phyloP scores from a whole-genome alignment of 2,113 vertebrate genomes.

The Oreochromis niloticus region DNA sequence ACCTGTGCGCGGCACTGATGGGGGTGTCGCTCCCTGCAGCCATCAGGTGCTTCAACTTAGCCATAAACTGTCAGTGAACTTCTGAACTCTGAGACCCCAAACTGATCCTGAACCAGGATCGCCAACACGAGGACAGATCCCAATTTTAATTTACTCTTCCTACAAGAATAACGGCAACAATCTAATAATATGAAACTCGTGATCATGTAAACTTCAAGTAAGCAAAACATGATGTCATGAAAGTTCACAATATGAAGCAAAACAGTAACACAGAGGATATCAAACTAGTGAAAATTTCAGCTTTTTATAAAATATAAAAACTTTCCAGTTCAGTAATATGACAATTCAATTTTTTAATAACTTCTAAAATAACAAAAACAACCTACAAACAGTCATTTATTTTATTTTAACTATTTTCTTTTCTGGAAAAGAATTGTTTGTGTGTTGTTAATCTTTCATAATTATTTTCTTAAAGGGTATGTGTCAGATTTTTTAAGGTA shows the following conservation, averaged over 20 bases:
- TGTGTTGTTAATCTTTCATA: not conserved
- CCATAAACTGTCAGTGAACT: constrained; percentile 5
- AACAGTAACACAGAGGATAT: not conserved
- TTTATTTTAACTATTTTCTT: not conserved
- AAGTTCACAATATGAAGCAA: not conserved
- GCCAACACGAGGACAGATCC: not conserved
- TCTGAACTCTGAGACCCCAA: not conserved
- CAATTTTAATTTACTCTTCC: not conserved
- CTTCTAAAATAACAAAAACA: not conserved
- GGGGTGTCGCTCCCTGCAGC: not conserved
- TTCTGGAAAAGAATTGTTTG: accelerated
- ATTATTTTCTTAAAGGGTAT: not conserved
- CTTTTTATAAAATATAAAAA: not conserved
- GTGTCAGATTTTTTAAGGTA: accelerated
- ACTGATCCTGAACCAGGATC: not conserved
- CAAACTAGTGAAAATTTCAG: not conserved
- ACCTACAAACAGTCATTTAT: accelerated
- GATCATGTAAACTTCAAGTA: not conserved
- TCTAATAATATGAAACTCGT: not conserved
- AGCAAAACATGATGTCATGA: accelerated
- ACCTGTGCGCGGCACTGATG: constrained; percentile 31
- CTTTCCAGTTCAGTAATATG: not conserved
- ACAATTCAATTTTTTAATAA: accelerated
- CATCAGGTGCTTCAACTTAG: not conserved
- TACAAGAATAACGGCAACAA: accelerated